Evolutionary conservation across 2,113 vertebrate genomes (phyloP).

Genomic region (Murina feae): DNA sequence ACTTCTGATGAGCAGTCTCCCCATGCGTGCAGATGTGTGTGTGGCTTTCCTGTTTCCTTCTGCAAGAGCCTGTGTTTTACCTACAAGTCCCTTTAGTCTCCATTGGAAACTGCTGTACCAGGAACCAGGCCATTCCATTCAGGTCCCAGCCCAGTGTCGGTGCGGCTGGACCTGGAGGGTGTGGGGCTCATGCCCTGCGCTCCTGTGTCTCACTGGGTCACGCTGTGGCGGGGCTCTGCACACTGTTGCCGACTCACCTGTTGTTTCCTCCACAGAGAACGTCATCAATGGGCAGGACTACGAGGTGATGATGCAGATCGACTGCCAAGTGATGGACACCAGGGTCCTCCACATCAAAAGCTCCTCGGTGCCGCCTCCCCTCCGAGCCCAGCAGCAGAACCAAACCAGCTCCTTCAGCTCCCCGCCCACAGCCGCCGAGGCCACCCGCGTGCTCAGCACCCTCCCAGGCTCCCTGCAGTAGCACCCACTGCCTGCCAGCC

Average conservation of each 20-base stretch:
- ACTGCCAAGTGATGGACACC: slow-evolving; percentile 96
- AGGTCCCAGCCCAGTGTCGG: too few relatives aligned
- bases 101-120: neutral
- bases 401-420: slow-evolving; percentile 84
- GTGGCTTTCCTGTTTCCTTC: neutral
- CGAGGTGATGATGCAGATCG: slow-evolving; percentile 98
- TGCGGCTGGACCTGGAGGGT: too few relatives aligned
- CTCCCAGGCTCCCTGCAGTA: slow-evolving; percentile 86
- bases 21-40: neutral
- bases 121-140: too few relatives aligned
- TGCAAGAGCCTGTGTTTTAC: neutral
- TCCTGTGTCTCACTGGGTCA: neutral
- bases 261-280: slow-evolving; percentile 83
- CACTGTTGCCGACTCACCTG: neutral
- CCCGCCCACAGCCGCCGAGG: slow-evolving; percentile 76
- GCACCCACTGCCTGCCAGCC: neutral
- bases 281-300: slow-evolving; percentile 91
- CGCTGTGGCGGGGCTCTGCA: neutral
- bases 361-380: slow-evolving; percentile 88
- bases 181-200: too few relatives aligned
- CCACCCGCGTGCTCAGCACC: slow-evolving; percentile 82
- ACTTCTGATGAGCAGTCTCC: too few relatives aligned
- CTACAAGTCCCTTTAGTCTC: neutral
- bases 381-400: slow-evolving; percentile 87
- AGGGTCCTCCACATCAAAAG: slow-evolving; percentile 94